These are phyloP conservation scores for Halictus ligatus DNA, from an alignment of 2,888 invertebrate species.

Conservation along the genomic window DNA sequence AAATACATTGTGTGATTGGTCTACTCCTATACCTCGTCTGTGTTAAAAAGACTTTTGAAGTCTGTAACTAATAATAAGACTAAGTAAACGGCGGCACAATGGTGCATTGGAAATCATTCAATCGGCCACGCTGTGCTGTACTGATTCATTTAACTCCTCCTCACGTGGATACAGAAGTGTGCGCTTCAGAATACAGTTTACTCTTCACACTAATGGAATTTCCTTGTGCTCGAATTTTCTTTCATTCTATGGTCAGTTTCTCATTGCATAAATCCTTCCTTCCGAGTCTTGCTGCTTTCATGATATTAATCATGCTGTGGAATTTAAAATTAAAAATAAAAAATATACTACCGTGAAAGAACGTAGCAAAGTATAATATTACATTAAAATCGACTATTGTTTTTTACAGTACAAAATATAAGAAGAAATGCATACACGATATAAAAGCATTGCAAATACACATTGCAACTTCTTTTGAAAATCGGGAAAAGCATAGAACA, in stretches of 20 bases:
- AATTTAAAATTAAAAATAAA: neutral
- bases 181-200: slow-evolving; percentile 16
- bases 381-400: too few species aligned
- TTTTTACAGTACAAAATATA: too few species aligned
- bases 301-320: neutral
- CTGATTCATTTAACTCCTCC: neutral
- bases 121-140: neutral
- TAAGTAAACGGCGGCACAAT: neutral
- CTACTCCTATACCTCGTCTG: too few species aligned
- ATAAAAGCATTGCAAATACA: too few species aligned
- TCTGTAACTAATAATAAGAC: too few species aligned
- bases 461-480: neutral
- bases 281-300: too few species aligned
- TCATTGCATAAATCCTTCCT: neutral
- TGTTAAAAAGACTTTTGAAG: too few species aligned
- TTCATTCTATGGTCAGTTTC: neutral
- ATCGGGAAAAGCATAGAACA: neutral
- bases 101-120: neutral
- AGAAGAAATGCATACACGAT: too few species aligned
- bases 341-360: neutral
- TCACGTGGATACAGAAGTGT: neutral
- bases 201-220: slow-evolving; percentile 67
- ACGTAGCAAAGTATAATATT: too few species aligned
- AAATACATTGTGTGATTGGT: too few species aligned
- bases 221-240: slow-evolving; percentile 57